These are phyloP conservation scores for Bhutanitis thaidina DNA, from an alignment of 2,888 invertebrate genomes.

Conservation along the genomic window DNA sequence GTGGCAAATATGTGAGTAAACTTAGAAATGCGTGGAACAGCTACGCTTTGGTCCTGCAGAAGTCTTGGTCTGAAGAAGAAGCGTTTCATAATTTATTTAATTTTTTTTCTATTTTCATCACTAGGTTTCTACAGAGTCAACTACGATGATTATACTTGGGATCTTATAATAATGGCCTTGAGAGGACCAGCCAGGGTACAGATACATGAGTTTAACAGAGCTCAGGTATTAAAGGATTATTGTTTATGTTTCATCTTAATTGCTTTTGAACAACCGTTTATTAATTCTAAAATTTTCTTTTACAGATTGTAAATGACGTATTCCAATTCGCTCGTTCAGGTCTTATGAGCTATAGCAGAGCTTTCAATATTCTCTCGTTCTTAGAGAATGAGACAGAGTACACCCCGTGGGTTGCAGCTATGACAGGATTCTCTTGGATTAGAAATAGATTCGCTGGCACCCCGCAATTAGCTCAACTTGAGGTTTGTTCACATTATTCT, in stretches of 20 bases:
- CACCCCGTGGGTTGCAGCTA: slow-evolving; percentile 88
- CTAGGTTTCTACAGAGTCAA: slow-evolving; percentile 84
- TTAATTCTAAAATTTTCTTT: slow-evolving; percentile 15
- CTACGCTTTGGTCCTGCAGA: no score
- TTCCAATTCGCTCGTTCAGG: slow-evolving; percentile 86
- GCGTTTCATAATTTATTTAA: no score
- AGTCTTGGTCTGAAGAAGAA: no score
- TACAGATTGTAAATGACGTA: slow-evolving; percentile 86
- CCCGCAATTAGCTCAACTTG: slow-evolving; percentile 30
- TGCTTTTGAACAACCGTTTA: no score
- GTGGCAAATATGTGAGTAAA: no score
- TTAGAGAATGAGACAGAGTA: slow-evolving; percentile 84
- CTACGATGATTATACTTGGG: slow-evolving; percentile 81
- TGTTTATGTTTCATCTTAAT: no score
- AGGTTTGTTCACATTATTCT: slow-evolving; percentile 36
- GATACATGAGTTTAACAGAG: slow-evolving; percentile 85
- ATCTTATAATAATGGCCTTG: slow-evolving; percentile 63
- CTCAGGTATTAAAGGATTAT: slow-evolving; percentile 74
- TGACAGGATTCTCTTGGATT: slow-evolving; percentile 76
- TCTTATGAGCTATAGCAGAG: slow-evolving; percentile 78
- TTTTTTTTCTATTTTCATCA: slow-evolving; percentile 4
- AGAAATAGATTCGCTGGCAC: slow-evolving; percentile 53
- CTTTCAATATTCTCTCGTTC: slow-evolving; percentile 84
- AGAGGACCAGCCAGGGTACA: slow-evolving; percentile 38
- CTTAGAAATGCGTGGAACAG: no score